phyloP scores from a whole-genome alignment of 2,113 vertebrate species.

The Alligator mississippiensis region DNA sequence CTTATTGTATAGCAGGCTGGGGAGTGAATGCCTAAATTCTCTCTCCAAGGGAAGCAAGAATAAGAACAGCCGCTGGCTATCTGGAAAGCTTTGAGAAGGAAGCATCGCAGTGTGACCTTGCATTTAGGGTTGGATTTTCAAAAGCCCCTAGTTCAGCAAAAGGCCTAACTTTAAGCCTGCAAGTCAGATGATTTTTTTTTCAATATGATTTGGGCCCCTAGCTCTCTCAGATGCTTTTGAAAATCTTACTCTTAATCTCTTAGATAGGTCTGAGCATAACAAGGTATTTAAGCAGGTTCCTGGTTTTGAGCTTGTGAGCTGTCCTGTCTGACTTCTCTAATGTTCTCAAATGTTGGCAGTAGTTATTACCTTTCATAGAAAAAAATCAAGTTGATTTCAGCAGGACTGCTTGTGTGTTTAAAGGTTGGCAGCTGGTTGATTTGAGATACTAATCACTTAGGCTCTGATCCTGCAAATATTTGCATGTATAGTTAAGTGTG shows the following conservation, averaged over 20 bases:
- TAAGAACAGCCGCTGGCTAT: neutral
- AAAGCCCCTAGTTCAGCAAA: neutral
- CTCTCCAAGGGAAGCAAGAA: neutral
- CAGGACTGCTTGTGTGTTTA: rapidly evolving
- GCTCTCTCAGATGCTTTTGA: neutral
- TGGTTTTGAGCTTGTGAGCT: neutral
- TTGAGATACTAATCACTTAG: neutral
- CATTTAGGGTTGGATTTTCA: neutral
- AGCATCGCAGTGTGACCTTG: neutral
- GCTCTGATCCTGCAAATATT: constrained; percentile 22
- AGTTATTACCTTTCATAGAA: constrained; percentile 10
- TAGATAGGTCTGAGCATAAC: neutral
- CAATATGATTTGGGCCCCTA: constrained; percentile 1
- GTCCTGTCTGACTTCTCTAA: neutral
- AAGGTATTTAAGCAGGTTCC: neutral
- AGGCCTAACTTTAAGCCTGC: neutral
- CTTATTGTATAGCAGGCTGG: neutral
- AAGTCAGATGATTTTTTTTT: neutral
- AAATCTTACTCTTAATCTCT: constrained; percentile 19
- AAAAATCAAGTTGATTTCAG: neutral
- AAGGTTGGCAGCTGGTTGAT: neutral
- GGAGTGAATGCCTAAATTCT: neutral
- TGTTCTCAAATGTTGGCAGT: neutral
- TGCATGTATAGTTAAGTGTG: neutral
- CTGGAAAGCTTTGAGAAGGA: neutral